Base-by-base conservation (phyloP, 2,888 invertebrate species). In the Chirona hameri region DNA sequence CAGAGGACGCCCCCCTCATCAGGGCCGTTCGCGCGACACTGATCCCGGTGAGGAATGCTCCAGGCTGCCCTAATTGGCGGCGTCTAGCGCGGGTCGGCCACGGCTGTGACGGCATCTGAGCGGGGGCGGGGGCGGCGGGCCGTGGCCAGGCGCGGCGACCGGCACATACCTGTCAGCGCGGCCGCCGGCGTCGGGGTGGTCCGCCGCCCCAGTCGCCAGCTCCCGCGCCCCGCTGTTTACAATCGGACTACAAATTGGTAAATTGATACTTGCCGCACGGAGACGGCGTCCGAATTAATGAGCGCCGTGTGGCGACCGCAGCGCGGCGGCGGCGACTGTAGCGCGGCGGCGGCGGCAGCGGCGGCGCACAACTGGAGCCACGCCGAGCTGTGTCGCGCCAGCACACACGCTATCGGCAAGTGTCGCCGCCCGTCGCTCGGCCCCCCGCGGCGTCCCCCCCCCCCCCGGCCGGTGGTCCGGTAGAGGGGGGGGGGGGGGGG, bases 161-260 rank as follows among this genome's bases (percentile, higher is more conserved):
- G 31, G 31, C 2, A 29, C 72, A 27, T 72, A 31, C 72, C 72
- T 72, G 72, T 29, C 72, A 65, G 65, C 65, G 65, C 24, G 31
- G 24, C 76, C 76, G 76, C 24, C 76, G 39, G 18, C 76, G 12
- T 1, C 21, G 2, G 76, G 76, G 76, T 76, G 76, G 76, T 76
- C 76, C 46, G 7, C 46, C 24, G 76, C 21, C 21, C 76, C 46
- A 46, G 72, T 31, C 18, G 18, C 31, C 57, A 2, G 31, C 72
- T 21, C 29, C 72, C 72, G 76, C 76, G 72, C 14, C 31, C 29
- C 72, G 72, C 24, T 80, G 80, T 80, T 80, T 80, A 80, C 80
- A 80, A 80, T 80, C 80, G 48, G 52, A 27, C 52, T 29, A 80
- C 80, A 80, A 80, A 80, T 80, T 80, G 80, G 80, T 55, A 80